These are phyloP conservation scores for Cryptus armator DNA, from an alignment of 2,888 invertebrate species.

Conservation along the genomic window DNA sequence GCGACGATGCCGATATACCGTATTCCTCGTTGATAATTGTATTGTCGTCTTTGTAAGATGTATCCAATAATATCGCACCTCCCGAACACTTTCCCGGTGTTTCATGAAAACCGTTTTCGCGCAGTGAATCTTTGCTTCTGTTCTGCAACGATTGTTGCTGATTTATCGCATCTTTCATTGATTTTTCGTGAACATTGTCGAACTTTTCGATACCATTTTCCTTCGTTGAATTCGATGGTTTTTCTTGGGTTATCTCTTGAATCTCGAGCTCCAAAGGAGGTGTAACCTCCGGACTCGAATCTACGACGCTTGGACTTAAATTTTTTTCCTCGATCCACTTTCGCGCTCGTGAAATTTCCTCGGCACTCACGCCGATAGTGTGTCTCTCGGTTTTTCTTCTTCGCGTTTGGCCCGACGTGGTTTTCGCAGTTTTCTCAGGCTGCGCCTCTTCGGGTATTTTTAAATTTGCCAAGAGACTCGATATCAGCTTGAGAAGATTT, in stretches of 20 bases:
- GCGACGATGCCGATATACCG: constrained; percentile 60
- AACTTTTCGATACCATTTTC: constrained; percentile 55
- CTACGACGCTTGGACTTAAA: constrained; percentile 54
- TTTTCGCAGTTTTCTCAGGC: constrained; percentile 79
- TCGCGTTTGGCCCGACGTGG: constrained; percentile 77
- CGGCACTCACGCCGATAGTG: constrained; percentile 93
- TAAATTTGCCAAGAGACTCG: constrained; percentile 88
- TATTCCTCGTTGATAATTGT: constrained; percentile 60
- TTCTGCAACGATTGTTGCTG: constrained; percentile 81
- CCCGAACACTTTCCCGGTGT: constrained; percentile 50
- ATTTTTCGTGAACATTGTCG: constrained; percentile 77
- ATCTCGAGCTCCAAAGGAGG: not conserved
- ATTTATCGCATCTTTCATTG: constrained; percentile 83
- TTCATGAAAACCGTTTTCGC: constrained; percentile 44
- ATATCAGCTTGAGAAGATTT: constrained; percentile 90
- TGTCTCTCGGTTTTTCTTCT: constrained; percentile 89
- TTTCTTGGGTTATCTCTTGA: constrained; percentile 33
- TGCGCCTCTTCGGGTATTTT: constrained; percentile 81
- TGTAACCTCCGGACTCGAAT: not conserved
- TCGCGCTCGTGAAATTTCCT: constrained; percentile 92
- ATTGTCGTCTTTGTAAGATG: constrained; percentile 67
- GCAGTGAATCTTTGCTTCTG: constrained; percentile 68
- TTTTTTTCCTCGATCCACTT: constrained; percentile 89
- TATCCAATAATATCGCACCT: constrained; percentile 34
- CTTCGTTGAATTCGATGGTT: not conserved